Evolutionary conservation across 2,797 vertebrate species (phyloP).

Genomic region (Antrozous pallidus): DNA sequence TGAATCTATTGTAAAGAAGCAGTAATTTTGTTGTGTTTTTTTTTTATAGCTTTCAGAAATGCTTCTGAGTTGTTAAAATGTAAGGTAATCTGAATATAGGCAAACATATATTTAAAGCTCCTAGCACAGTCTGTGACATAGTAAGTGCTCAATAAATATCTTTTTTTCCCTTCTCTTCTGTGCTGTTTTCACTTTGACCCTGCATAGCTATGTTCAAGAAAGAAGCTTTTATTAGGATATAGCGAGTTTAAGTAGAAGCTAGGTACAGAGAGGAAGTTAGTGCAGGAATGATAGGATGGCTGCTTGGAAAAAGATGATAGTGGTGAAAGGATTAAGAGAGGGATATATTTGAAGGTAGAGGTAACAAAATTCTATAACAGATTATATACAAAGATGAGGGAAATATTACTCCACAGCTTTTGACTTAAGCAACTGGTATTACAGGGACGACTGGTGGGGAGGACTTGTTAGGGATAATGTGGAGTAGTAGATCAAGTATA

Average conservation of each 20-base stretch:
- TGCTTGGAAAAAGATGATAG: neutral
- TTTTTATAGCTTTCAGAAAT: conserved; percentile 9
- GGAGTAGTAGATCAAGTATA: neutral
- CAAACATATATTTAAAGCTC: neutral
- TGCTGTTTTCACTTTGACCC: neutral
- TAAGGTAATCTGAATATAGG: neutral
- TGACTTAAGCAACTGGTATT: neutral
- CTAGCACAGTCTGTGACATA: neutral
- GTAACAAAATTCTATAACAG: neutral
- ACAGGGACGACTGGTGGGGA: neutral
- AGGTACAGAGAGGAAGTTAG: neutral
- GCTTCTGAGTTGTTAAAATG: conserved; percentile 8
- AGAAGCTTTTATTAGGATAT: neutral
- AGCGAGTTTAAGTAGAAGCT: neutral
- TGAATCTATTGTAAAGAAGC: conserved; percentile 31
- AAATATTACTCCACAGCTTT: neutral
- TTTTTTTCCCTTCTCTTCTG: neutral
- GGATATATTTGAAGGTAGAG: neutral
- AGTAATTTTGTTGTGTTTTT: neutral
- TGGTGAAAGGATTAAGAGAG: neutral
- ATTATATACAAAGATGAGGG: neutral
- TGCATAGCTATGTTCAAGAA: neutral
- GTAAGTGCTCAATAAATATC: neutral
- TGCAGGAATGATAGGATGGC: neutral
- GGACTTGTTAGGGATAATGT: neutral